Evolutionary conservation across 2,888 invertebrate genomes (phyloP), one percentile per base, ranked within the genome.

Genomic region (Eupithecia abbreviata): DNA sequence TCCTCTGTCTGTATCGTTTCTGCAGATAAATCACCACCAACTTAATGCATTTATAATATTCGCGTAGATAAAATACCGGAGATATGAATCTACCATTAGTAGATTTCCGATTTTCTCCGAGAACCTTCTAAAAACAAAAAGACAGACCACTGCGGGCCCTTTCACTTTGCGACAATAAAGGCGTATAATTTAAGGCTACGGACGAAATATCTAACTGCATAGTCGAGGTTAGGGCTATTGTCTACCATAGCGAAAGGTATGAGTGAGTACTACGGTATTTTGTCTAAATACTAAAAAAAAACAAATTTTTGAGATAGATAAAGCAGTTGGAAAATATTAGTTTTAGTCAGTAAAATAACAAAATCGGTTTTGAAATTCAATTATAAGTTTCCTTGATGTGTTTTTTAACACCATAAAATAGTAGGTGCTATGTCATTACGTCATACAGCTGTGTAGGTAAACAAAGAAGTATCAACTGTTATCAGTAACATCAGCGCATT

Each of bases 81-180:
- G 67, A 69, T 69, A 69, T 69, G 47, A 49, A 47, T 47, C 69
- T 69, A 69, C 12, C 69, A 47, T 69, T 42, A 43, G 68, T 47
- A 65, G 42, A 67, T 70, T 76, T 73, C 62, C 76, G 74, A 76
- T 78, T 76, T 78, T 72, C 71, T 49, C 66, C 72, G 12, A 45
- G 66, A 66, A 15, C 18, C 30, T 18, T 45, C 45, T 47, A 69
- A 69, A 69, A 72, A 49, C 69, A 78, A 76, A 78, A 78, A 78
- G 73, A 62, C 62, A 68, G 71, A 65, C 70, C 71, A 75, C 15
- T 65, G 30, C 30, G 72, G 47, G 70, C 76, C 82, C 80, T 82
- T 80, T 82, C 79, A 78, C 79, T 81, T 80, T 42, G 82, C 80
- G 79, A 80, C 80, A 79, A 76, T 77, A 75, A 77, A 78, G 62